Conservation (phyloP, 2,113 vertebrate genomes). For the Rhagologus leucostigma region DNA sequence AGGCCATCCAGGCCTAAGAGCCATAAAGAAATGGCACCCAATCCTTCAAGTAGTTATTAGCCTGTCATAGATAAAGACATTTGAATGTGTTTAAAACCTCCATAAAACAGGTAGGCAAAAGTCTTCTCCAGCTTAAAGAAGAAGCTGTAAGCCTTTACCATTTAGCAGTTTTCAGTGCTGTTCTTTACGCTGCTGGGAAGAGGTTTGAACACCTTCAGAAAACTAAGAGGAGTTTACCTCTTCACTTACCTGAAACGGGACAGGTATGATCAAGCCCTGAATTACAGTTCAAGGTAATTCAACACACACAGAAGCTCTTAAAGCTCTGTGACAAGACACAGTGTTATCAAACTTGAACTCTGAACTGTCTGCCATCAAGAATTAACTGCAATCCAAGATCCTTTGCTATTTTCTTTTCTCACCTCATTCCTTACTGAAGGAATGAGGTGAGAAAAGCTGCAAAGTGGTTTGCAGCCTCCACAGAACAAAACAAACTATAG, state of each 20-base stretch:
- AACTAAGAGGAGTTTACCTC: not conserved
- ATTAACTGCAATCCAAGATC: not conserved
- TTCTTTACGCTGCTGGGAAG: not conserved
- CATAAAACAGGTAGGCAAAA: not conserved
- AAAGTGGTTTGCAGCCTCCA: not conserved
- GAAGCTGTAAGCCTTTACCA: not conserved
- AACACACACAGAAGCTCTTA: not conserved
- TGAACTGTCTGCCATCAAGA: not conserved
- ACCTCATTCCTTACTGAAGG: not conserved
- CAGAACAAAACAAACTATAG: not conserved
- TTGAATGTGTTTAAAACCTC: not conserved
- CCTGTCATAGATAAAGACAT: not conserved
- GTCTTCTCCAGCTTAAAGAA: not conserved
- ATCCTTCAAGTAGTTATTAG: not conserved
- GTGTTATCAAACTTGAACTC: not conserved
- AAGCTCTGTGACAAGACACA: not conserved
- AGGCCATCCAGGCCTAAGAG: not conserved
- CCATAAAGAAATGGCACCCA: not conserved
- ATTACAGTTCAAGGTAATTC: not conserved
- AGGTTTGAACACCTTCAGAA: not conserved
- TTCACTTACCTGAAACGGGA: not conserved
- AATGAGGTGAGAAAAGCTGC: not conserved
- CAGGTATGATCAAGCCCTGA: not conserved
- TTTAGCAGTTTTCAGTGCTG: not conserved
- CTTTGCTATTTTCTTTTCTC: not conserved